Evolutionary conservation across 1,140 invertebrate species (phyloP), one percentile per base, ranked within the genome.

Genomic region (Phymorhynchus buccinoides): DNA sequence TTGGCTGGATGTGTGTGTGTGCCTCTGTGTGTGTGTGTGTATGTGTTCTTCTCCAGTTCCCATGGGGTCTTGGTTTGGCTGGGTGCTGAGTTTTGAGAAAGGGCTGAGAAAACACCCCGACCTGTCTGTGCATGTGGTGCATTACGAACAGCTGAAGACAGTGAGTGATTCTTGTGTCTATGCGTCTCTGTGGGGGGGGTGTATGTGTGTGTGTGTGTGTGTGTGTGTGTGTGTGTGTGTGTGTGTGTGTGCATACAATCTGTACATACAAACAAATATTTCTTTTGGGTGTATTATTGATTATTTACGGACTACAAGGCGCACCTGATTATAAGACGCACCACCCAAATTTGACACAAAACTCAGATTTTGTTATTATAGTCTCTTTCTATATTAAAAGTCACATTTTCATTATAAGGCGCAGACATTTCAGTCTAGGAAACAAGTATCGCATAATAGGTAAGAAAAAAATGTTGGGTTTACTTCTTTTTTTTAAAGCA

Each of bases 41-140:
- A 22, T 71, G n/a, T 30, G 27, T 14, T 12, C 12, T 30, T 12
- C n/a, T 79, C 3, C 77, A 79, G 77, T 79, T 30, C 77, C 77
- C 18, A 6, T 48, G 6, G 41, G 41, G 4, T 52, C 77, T 2
- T 79, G 77, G 77, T 41, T 22, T 1, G 22, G 22, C 0, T 79
- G 77, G 77, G n/a, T 79, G 0, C 77, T 79, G 77, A 79, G 77
- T 79, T 52, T 52, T 35, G 77, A 79, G 77, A 79, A 52, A 52
- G 77, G 77, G 32, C 77, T 79, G 77, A 79, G 32, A 44, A 44
- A 79, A 22, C 77, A 79, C 41, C 77, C 77, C 12, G 77, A 79
- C 14, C 27, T 79, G 9, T 56, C 77, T 32, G 77, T 79, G 7
- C 77, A 79, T 52, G 77, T 79, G 3, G 27, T 79, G 4, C 44